Percentiles rank a stretch among this genome's conserved stretches.
Evolutionary conservation across 2,888 invertebrate genomes (phyloP).

Genomic region (Macropis europaea): DNA sequence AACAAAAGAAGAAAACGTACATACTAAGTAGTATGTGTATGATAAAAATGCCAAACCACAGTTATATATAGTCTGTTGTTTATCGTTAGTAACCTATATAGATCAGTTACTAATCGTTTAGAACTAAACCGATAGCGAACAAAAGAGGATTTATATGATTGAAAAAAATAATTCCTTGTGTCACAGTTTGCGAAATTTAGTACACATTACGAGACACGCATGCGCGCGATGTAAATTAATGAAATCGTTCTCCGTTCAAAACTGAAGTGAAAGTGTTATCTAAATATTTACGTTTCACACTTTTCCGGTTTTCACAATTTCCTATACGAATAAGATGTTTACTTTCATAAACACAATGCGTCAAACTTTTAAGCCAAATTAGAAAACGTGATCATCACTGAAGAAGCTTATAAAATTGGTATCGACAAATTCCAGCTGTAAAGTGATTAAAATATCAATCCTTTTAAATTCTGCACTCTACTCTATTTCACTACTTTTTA

Average conservation of each 20-base stretch:
- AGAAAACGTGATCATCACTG: too few species aligned
- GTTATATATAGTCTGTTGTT: too few species aligned
- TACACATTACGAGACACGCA: constrained; percentile 15
- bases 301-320: not conserved
- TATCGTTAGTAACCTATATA: constrained; percentile 2
- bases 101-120: not conserved
- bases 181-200: not conserved
- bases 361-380: too few species aligned
- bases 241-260: constrained; percentile 9
- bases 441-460: too few species aligned
- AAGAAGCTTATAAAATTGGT: too few species aligned
- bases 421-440: too few species aligned
- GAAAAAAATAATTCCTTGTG: not conserved
- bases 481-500: too few species aligned
- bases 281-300: not conserved
- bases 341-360: not conserved
- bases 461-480: too few species aligned
- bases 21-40: not conserved
- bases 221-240: constrained; percentile 16
- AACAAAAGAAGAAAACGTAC: not conserved
- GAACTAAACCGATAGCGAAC: not conserved
- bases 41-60: not conserved
- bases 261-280: not conserved
- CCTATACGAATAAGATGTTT: not conserved
- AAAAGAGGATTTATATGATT: not conserved